These are phyloP conservation scores for Aythya fuligula DNA, from an alignment of 2,797 vertebrate species.

Conservation along the genomic window DNA sequence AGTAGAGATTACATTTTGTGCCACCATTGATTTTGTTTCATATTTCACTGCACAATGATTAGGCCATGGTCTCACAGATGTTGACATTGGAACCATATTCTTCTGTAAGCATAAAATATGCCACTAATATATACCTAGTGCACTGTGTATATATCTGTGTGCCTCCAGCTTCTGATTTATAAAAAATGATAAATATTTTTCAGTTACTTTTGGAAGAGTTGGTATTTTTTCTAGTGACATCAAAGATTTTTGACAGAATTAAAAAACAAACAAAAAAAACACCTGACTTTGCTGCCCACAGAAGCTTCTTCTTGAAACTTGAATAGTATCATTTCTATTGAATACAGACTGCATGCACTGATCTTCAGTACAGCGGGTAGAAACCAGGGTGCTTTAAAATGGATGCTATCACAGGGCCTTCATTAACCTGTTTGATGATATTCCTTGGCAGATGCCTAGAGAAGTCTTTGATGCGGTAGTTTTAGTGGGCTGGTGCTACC, in stretches of 20 bases:
- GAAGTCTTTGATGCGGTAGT: neutral
- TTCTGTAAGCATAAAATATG: conserved; percentile 19
- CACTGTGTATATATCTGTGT: neutral
- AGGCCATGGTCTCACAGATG: conserved; percentile 58
- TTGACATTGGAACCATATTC: conserved; percentile 49
- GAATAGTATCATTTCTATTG: neutral
- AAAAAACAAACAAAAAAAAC: neutral
- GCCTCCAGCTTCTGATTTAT: neutral
- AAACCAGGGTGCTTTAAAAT: neutral
- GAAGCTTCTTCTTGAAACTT: neutral
- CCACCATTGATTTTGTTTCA: conserved; percentile 75
- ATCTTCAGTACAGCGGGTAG: neutral
- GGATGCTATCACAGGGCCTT: neutral
- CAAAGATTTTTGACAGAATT: neutral
- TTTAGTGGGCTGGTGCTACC: neutral
- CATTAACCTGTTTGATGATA: neutral
- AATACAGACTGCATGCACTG: neutral
- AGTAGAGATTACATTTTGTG: conserved; percentile 75
- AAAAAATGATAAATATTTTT: neutral
- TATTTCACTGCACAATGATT: conserved; percentile 71
- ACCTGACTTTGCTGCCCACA: neutral
- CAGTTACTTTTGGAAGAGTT: neutral
- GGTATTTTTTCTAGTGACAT: neutral
- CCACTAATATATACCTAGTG: neutral
- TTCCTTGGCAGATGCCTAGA: neutral